Base-by-base conservation (phyloP, 2,113 vertebrate species). In the Stigmatopora argus region DNA sequence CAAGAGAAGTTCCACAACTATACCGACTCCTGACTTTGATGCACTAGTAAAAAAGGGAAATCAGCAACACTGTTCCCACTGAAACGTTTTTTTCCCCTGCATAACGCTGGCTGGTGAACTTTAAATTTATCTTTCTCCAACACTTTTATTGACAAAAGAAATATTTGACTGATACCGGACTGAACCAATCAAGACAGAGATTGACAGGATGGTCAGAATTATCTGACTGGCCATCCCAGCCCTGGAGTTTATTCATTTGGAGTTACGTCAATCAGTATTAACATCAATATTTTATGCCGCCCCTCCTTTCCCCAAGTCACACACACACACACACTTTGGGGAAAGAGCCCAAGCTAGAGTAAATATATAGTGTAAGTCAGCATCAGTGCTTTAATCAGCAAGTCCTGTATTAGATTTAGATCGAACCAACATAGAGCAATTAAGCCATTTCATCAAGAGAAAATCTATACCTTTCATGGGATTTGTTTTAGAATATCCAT, bases 391-490 rank as follows among this genome's bases (percentile, higher is more conserved):
- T 52, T 52, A 52, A 52, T 52, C n/a, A 52, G 51, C 19, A n/a
- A 52, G 8, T 52, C 3, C 51, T 52, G 51, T 21, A 52, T 52
- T 21, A 21, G 51, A 52, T 52, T 52, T 21, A 52, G 21, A 52
- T 52, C 51, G n/a, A 52, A 19, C 51, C 51, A 52, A 52, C 51
- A 52, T 12, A 52, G 9, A 21, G n/a, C 51, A 52, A 52, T 52
- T 52, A 52, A 52, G 51, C n/a, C n/a, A 52, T 52, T 52, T 52
- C 51, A 52, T 52, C n/a, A 51, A 51, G 51, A 21, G n/a, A 52
- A 52, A 52, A 52, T 52, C n/a, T 21, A 52, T 52, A 52, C 9
- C 51, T 21, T 21, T n/a, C 19, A 52, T 21, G 51, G n/a, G 51
- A 12, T 52, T 19, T 21, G 9, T 52, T 52, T 21, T 3, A 3